phyloP scores from a whole-genome alignment of 2,113 vertebrate species.

The Cephalopholis sonnerati region DNA sequence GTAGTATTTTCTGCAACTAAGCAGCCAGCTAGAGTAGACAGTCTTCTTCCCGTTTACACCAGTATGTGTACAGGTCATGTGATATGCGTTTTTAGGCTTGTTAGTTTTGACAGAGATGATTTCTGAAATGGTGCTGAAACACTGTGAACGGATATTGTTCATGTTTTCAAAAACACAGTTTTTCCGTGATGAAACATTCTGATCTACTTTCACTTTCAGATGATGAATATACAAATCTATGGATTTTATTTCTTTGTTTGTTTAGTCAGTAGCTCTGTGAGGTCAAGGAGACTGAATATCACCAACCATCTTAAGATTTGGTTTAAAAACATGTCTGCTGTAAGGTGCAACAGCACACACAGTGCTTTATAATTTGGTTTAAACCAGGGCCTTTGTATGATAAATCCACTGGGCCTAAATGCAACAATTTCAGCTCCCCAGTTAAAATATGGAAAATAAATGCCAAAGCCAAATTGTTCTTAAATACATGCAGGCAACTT shows the following conservation, averaged over 20 bases:
- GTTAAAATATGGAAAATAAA: background rate
- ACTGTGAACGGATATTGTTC: too few relatives aligned
- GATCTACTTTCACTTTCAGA: too few relatives aligned
- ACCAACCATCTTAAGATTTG: background rate
- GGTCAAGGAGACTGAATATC: background rate
- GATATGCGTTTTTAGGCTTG: too few relatives aligned
- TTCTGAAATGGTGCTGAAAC: too few relatives aligned
- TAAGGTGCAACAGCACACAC: background rate
- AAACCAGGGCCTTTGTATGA: background rate
- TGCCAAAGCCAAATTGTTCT: background rate
- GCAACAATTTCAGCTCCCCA: rapidly evolving
- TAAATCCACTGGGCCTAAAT: background rate
- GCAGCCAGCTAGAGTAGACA: too few relatives aligned
- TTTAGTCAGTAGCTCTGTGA: background rate
- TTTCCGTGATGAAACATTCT: too few relatives aligned
- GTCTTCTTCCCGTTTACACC: too few relatives aligned
- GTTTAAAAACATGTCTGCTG: background rate
- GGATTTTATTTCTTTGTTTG: background rate
- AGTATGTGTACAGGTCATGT: too few relatives aligned
- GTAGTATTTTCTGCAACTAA: too few relatives aligned
- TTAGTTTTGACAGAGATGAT: too few relatives aligned
- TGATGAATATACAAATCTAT: background rate
- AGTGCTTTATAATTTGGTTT: too few relatives aligned
- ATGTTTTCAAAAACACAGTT: too few relatives aligned
- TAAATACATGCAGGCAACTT: background rate